Base-by-base conservation (phyloP, 2,888 invertebrate genomes). In the Antitype chi region DNA sequence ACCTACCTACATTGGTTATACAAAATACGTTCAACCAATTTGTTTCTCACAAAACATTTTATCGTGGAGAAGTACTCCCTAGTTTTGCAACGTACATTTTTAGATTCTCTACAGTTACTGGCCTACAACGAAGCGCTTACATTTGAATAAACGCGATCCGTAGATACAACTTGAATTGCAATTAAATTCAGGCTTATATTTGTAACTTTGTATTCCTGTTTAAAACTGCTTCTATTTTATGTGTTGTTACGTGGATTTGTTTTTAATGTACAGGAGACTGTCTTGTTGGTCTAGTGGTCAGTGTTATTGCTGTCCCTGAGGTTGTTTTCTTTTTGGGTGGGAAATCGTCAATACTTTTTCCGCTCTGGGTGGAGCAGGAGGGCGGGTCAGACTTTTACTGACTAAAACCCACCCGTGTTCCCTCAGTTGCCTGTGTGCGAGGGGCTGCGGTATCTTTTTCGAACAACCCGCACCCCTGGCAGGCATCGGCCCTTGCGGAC, bases 111-210 rank as follows among this genome's bases (percentile, higher is more conserved):
- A 52, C 64, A 32, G 52, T 25, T 52, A 32, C 73, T 60, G 62
- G 59, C 47, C 62, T 57, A 82, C 73, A 72, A 69, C 73, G 75
- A 82, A 89, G 87, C 74, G 78, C 82, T 82, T 83, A 84, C 87
- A 86, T 89, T 89, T 90, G 85, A 90, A 90, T 90, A 89, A 90
- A 89, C 80, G 82, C 85, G 78, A 89, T 88, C 80, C 86, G 85
- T 85, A 89, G 85, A 85, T 89, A 87, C 86, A 87, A 87, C 85
- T 88, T 81, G 74, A 82, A 74, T 60, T 74, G 81, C 81, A 86
- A 90, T 89, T 89, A 89, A 85, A 85, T 79, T 82, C 80, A 75
- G 76, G 69, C 68, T 64, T 76, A 66, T 59, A 73, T 73, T 66
- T 63, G 53, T 77, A 76, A 79, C 59, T 71, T 70, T 78, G 49